Evolutionary conservation across 2,797 vertebrate species (phyloP).

Genomic region (Gastrophryne carolinensis): DNA sequence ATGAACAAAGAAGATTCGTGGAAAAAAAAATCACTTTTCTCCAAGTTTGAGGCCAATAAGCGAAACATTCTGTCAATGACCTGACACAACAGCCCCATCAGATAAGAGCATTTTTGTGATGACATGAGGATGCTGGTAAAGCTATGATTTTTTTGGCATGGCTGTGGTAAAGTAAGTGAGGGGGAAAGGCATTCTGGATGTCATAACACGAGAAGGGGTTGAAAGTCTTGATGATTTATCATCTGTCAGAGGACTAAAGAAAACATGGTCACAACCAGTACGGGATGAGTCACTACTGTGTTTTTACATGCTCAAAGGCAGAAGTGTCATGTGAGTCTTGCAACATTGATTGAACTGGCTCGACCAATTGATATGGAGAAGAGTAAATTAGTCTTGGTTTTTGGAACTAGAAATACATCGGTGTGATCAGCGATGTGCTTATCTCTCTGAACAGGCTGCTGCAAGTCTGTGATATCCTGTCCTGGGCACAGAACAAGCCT

Average conservation of each 20-base stretch:
- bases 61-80: neutral
- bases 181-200: constrained; percentile 32
- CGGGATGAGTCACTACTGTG: constrained; percentile 6
- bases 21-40: neutral
- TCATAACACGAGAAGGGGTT: constrained; percentile 33
- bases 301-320: constrained; percentile 22
- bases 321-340: constrained; percentile 2
- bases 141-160: constrained; percentile 32
- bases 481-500: neutral
- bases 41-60: neutral
- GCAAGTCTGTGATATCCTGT: neutral
- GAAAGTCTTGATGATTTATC: constrained; percentile 38
- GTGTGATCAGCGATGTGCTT: neutral
- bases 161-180: constrained; percentile 7
- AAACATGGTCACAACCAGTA: constrained; percentile 1
- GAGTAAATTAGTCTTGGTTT: neutral
- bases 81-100: constrained; percentile 16
- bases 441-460: neutral
- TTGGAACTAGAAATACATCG: constrained; percentile 8
- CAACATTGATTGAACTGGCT: constrained; percentile 25
- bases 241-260: constrained; percentile 11
- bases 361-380: constrained; percentile 15
- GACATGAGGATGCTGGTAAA: constrained; percentile 16
- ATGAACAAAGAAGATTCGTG: neutral
- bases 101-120: constrained; percentile 9